A percentile compares a stretch with the other conserved stretches of the same genome.
These are phyloP conservation scores for Mantis religiosa DNA, from an alignment of 2,888 invertebrate genomes.

Conservation along the genomic window DNA sequence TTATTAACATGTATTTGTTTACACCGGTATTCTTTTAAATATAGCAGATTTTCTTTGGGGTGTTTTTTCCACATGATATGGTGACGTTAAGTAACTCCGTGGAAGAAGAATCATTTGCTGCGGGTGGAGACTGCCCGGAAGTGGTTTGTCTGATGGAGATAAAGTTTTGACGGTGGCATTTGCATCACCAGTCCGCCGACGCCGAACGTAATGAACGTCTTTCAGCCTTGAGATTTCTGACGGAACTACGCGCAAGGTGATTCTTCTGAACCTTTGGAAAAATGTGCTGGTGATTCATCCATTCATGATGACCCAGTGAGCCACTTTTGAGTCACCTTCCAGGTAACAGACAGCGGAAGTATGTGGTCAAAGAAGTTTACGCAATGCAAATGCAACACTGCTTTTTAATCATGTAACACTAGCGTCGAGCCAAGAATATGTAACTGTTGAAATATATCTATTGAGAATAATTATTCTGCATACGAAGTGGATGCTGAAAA, in stretches of 20 bases:
- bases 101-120: not conserved
- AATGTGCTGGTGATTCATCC: not conserved
- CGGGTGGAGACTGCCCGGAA: not conserved
- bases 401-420: too few relatives aligned
- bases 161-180: not conserved
- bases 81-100: too few relatives aligned
- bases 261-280: not conserved
- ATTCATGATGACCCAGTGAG: not conserved
- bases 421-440: too few relatives aligned
- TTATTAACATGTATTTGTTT: too few relatives aligned
- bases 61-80: too few relatives aligned
- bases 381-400: not conserved
- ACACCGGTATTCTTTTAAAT: too few relatives aligned
- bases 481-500: too few relatives aligned
- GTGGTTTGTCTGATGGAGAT: not conserved
- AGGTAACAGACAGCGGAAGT: not conserved
- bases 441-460: too few relatives aligned
- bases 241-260: not conserved
- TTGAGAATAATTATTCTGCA: too few relatives aligned
- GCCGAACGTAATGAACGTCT: not conserved
- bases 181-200: not conserved
- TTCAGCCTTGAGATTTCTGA: not conserved
- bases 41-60: too few relatives aligned
- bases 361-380: not conserved
- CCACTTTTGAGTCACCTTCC: not conserved